Conservation (phyloP, 92 coral and sea anemone genomes). For the Ricordea florida region DNA sequence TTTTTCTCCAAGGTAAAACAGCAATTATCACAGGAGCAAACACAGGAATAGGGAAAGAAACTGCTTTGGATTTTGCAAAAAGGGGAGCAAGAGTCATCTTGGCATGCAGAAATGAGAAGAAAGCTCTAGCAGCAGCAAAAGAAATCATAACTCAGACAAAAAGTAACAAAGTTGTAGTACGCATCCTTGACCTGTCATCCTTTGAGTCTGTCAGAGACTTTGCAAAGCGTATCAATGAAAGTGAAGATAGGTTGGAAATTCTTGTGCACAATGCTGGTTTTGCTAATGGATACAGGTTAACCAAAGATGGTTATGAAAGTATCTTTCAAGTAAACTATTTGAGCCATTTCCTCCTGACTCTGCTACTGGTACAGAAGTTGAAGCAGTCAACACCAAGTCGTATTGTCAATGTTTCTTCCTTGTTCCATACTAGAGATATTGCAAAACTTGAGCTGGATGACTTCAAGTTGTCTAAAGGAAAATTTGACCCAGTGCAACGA, state of each 20-base stretch:
- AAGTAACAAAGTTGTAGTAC: constrained; percentile 52
- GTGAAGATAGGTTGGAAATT: constrained; percentile 64
- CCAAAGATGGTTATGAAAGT: constrained; percentile 74
- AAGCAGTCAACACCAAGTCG: constrained; percentile 68
- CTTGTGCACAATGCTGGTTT: constrained; percentile 76
- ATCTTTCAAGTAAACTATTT: constrained; percentile 67
- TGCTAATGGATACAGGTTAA: neutral
- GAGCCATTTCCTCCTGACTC: constrained; percentile 70
- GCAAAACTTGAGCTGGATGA: constrained; percentile 31
- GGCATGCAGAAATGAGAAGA: constrained; percentile 67
- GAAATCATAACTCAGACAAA: constrained; percentile 55
- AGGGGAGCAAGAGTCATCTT: constrained; percentile 69
- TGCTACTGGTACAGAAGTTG: constrained; percentile 47
- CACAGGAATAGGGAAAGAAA: constrained; percentile 70
- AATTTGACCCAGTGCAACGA: neutral
- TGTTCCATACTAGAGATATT: neutral
- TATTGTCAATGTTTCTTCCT: constrained; percentile 67
- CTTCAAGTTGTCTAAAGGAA: constrained; percentile 25
- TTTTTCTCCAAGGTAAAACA: constrained; percentile 56
- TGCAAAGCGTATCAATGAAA: constrained; percentile 40
- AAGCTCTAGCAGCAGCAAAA: constrained; percentile 47
- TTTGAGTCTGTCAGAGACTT: constrained; percentile 69
- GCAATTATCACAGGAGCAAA: constrained; percentile 80
- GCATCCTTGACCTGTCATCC: constrained; percentile 55
- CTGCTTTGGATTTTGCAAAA: constrained; percentile 65